Conservation (phyloP, 2,888 invertebrate genomes). For the Andrena trimmerana region DNA sequence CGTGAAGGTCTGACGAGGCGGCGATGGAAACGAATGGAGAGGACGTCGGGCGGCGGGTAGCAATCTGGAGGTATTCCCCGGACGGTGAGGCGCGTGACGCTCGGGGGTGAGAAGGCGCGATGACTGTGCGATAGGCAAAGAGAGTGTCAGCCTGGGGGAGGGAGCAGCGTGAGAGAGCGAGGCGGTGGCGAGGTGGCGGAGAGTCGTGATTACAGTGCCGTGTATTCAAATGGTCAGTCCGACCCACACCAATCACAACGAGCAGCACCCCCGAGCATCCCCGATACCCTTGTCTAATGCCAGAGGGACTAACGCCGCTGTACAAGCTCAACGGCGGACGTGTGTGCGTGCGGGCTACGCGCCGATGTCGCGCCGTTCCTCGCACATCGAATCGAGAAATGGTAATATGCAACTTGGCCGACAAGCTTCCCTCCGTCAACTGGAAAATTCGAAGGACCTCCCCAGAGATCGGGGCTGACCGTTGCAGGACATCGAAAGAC, state of each 20-base stretch:
- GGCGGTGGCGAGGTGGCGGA: slow-evolving; percentile 67
- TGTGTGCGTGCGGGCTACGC: slow-evolving; percentile 53
- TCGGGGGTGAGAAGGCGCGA: slow-evolving; percentile 72
- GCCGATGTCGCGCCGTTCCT: slow-evolving; percentile 51
- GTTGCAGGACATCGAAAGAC: slow-evolving; percentile 72
- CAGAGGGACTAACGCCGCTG: slow-evolving; percentile 75
- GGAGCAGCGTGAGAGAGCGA: slow-evolving; percentile 55
- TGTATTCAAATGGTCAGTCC: slow-evolving; percentile 85
- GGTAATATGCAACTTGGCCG: slow-evolving; percentile 79
- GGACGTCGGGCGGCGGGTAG: slow-evolving; percentile 66
- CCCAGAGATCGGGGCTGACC: slow-evolving; percentile 73
- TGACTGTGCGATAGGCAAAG: slow-evolving; percentile 73
- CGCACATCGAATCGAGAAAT: slow-evolving; percentile 79
- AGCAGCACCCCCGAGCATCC: slow-evolving; percentile 76
- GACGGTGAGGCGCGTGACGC: slow-evolving; percentile 67
- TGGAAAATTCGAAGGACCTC: slow-evolving; percentile 81
- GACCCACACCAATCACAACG: slow-evolving; percentile 83
- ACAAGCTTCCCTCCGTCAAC: slow-evolving; percentile 76
- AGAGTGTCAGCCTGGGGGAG: slow-evolving; percentile 59
- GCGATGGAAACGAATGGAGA: slow-evolving; percentile 73
- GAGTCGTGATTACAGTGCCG: slow-evolving; percentile 83
- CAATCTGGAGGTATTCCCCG: slow-evolving; percentile 79
- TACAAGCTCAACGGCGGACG: slow-evolving; percentile 41
- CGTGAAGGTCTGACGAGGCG: slow-evolving; percentile 67
- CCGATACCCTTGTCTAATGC: slow-evolving; percentile 80